Evolutionary conservation across 1,140 invertebrate genomes (phyloP).

Genomic region (Chlorops oryzae): DNA sequence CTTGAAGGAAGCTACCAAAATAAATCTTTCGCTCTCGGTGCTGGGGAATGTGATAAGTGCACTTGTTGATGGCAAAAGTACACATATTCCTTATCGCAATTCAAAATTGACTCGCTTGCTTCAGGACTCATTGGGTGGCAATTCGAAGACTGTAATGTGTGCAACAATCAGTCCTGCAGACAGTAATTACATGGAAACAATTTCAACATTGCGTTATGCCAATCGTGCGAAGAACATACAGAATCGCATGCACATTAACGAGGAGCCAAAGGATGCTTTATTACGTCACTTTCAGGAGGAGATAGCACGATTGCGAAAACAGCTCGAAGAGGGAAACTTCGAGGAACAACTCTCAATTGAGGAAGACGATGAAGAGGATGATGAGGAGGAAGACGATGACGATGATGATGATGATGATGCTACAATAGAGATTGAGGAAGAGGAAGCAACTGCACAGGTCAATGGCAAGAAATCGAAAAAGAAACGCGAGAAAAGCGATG

Average conservation of each 20-base stretch:
- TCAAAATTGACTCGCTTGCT: constrained; percentile 88
- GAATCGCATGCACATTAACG: constrained; percentile 93
- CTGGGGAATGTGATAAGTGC: constrained; percentile 94
- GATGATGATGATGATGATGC: constrained; percentile 36
- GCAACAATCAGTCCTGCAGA: constrained; percentile 95
- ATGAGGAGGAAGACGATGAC: constrained; percentile 34
- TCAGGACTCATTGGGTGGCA: constrained; percentile 92
- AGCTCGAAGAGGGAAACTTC: constrained; percentile 61
- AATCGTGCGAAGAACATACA: constrained; percentile 97
- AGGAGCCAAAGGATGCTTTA: constrained; percentile 96
- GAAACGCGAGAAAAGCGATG: constrained; percentile 52
- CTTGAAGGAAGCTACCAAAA: constrained; percentile 91
- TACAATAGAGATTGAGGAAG: constrained; percentile 46
- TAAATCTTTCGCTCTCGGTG: constrained; percentile 89
- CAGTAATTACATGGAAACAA: constrained; percentile 95
- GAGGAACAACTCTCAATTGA: constrained; percentile 37
- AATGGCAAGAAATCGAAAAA: constrained; percentile 50
- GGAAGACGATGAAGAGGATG: constrained; percentile 26
- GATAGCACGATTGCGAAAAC: constrained; percentile 84
- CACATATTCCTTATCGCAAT: constrained; percentile 91
- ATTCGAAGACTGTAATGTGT: constrained; percentile 94
- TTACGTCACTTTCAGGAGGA: constrained; percentile 94
- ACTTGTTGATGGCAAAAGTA: constrained; percentile 87
- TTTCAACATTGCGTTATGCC: constrained; percentile 94
- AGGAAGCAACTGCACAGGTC: constrained; percentile 46